phyloP scores from a whole-genome alignment of 2,888 invertebrate species.

The Cremastobaeus sp. region DNA sequence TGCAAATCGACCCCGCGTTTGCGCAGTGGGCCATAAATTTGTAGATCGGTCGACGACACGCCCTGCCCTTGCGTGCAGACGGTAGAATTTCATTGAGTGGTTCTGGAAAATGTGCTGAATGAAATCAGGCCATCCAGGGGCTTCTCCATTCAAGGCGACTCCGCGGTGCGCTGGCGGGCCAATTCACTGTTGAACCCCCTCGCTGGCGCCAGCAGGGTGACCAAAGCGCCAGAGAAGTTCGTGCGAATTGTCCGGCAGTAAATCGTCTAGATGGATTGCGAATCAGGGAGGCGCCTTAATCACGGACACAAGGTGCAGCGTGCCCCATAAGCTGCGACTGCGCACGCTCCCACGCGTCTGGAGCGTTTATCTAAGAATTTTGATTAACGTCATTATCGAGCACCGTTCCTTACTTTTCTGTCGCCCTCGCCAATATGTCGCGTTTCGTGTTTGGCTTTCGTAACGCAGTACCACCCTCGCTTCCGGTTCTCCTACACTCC shows the following conservation, averaged over 20 bases:
- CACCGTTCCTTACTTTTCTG: constrained; percentile 18
- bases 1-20: constrained; percentile 57
- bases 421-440: constrained; percentile 20
- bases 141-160: constrained; percentile 63
- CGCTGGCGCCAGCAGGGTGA: no score
- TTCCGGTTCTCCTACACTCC: constrained; percentile 53
- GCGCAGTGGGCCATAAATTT: constrained; percentile 59
- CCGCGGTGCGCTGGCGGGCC: constrained; percentile 50
- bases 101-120: constrained; percentile 64
- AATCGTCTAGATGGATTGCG: constrained; percentile 26
- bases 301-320: constrained; percentile 38
- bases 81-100: constrained; percentile 62
- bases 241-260: no score
- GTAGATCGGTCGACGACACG: constrained; percentile 60
- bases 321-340: constrained; percentile 33
- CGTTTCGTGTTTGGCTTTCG: constrained; percentile 31
- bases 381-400: constrained; percentile 43
- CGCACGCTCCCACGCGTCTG: constrained; percentile 43
- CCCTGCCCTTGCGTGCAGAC: constrained; percentile 56
- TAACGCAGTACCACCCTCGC: constrained; percentile 46
- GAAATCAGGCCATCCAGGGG: constrained; percentile 67
- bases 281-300: constrained; percentile 49
- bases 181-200: constrained; percentile 61
- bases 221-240: no score
- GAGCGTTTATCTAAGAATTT: constrained; percentile 29